Evolutionary conservation across 2,888 invertebrate species (phyloP).

Genomic region (Dyspetes luteomarginatus): DNA sequence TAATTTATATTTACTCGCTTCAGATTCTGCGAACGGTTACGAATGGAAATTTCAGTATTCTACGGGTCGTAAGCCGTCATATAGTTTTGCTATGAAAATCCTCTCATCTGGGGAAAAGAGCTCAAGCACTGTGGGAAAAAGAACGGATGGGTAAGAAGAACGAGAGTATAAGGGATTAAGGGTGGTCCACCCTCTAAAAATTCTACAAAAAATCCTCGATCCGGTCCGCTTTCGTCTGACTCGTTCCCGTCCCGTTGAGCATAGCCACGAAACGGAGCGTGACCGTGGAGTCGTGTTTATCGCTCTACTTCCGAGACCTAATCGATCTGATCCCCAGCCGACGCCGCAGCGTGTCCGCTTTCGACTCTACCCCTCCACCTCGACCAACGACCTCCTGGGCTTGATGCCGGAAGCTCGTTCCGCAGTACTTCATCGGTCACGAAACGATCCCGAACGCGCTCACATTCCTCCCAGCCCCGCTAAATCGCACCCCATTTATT

Average conservation of each 20-base stretch:
- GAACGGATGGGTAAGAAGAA: slow-evolving; percentile 25
- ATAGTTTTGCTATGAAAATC: slow-evolving; percentile 9
- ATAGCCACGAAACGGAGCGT: slow-evolving; percentile 71
- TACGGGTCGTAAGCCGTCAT: background rate
- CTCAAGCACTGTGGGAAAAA: slow-evolving; percentile 27
- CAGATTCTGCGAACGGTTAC: background rate
- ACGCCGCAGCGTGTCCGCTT: slow-evolving; percentile 61
- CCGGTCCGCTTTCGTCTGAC: background rate
- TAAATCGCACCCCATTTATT: background rate
- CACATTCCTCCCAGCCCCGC: background rate
- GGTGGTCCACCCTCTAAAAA: slow-evolving; percentile 46
- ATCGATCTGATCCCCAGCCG: slow-evolving; percentile 72
- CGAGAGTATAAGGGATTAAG: slow-evolving; percentile 4
- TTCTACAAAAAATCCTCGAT: slow-evolving; percentile 10
- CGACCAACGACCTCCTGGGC: background rate
- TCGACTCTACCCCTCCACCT: slow-evolving; percentile 23
- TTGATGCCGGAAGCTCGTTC: slow-evolving; percentile 36
- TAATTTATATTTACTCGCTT: background rate
- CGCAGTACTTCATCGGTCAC: slow-evolving; percentile 40
- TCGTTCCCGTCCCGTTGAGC: slow-evolving; percentile 8
- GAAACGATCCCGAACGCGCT: background rate
- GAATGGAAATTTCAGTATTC: background rate
- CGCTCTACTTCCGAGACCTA: slow-evolving; percentile 74
- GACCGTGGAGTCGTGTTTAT: slow-evolving; percentile 72
- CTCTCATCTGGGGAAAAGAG: slow-evolving; percentile 17